phyloP scores from a whole-genome alignment of 2,888 invertebrate genomes.

The Sphaeridia pumilis region DNA sequence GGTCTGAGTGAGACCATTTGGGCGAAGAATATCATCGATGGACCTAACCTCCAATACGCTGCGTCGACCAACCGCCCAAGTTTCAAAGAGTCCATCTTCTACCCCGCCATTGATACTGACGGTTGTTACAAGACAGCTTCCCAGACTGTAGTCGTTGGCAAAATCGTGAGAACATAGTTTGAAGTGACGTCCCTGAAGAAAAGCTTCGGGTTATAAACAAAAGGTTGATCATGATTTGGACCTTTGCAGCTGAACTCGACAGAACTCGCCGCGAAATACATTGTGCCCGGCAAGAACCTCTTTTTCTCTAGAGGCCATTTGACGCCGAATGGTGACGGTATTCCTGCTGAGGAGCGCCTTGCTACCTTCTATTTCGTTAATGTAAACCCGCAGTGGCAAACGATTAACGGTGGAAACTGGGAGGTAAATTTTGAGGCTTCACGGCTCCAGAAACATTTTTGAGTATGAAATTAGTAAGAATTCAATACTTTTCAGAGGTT shows the following conservation, averaged over 20 bases:
- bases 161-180: slow-evolving; percentile 20
- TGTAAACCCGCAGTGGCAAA: slow-evolving; percentile 57
- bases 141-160: slow-evolving; percentile 28
- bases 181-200: neutral
- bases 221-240: neutral
- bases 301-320: slow-evolving; percentile 49
- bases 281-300: slow-evolving; percentile 16
- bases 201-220: neutral
- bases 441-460: no score
- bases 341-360: slow-evolving; percentile 49
- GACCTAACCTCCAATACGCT: slow-evolving; percentile 16
- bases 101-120: slow-evolving; percentile 17
- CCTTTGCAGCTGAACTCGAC: slow-evolving; percentile 31
- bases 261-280: slow-evolving; percentile 36
- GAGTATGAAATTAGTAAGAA: no score
- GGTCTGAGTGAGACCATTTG: slow-evolving; percentile 21
- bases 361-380: slow-evolving; percentile 54
- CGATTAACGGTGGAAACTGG: slow-evolving; percentile 52
- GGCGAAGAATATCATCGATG: slow-evolving; percentile 18
- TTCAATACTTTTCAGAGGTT: slow-evolving; percentile 35
- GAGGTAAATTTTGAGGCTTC: slow-evolving; percentile 36
- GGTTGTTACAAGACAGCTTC: slow-evolving; percentile 13
- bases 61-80: slow-evolving; percentile 13
- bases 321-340: slow-evolving; percentile 51
- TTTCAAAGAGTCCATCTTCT: slow-evolving; percentile 23